These are phyloP conservation scores for Boloria euphrosyne DNA, from an alignment of 2,888 invertebrate genomes.

Conservation along the genomic window DNA sequence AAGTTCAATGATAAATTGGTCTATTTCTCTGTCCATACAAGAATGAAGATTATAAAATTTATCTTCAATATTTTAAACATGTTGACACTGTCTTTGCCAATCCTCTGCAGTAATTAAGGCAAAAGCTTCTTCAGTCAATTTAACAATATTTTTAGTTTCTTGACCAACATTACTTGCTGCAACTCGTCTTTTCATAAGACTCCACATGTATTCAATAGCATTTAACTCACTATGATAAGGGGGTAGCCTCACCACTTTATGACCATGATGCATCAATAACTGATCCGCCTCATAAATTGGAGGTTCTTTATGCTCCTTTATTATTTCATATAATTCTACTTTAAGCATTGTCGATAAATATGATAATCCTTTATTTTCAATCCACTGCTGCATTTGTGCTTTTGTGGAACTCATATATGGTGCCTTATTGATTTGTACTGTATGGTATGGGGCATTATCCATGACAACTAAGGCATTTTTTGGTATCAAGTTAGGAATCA, in stretches of 20 bases:
- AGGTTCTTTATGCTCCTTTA: constrained; percentile 20
- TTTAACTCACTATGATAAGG: constrained; percentile 25
- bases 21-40: too few species aligned
- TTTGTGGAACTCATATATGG: not conserved
- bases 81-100: constrained; percentile 14
- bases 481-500: not conserved
- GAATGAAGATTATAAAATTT: not conserved
- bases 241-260: constrained; percentile 30
- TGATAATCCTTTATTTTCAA: not conserved
- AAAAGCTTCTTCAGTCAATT: constrained; percentile 38
- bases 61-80: constrained; percentile 15
- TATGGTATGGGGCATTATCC: not conserved
- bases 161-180: constrained; percentile 41
- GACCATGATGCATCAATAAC: constrained; percentile 6
- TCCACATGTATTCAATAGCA: constrained; percentile 31
- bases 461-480: too few species aligned
- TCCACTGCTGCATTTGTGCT: constrained; percentile 9
- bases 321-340: constrained; percentile 20
- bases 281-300: constrained; percentile 15
- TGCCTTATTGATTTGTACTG: not conserved
- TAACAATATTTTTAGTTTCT: constrained; percentile 29
- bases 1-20: too few species aligned
- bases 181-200: constrained; percentile 38
- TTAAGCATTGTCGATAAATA: constrained; percentile 11
- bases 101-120: constrained; percentile 18